These are phyloP conservation scores for Bombus huntii DNA, from an alignment of 1,140 invertebrate genomes.

Conservation along the genomic window DNA sequence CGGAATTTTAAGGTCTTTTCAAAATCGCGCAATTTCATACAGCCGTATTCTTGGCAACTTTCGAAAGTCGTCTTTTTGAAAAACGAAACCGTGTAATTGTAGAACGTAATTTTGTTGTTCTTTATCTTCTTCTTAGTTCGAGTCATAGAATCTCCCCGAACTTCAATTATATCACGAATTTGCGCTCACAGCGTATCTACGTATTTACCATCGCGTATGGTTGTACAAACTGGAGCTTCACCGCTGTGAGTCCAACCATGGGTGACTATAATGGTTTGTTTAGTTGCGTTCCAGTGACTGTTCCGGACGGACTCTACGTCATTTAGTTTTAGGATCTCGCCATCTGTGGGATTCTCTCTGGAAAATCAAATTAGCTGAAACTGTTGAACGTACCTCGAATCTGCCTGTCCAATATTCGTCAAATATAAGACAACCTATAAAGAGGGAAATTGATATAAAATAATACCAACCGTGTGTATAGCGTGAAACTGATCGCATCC, in stretches of 20 bases:
- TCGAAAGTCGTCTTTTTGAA: no score
- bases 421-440: not conserved
- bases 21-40: no score
- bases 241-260: conserved; percentile 65
- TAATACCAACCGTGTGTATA: conserved; percentile 50
- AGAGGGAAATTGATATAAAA: not conserved
- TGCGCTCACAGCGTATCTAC: accelerated
- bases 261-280: conserved; percentile 58
- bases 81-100: no score
- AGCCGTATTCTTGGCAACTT: no score
- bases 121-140: no score
- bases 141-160: no score
- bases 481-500: accelerated
- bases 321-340: not conserved
- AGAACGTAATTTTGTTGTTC: no score
- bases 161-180: not conserved
- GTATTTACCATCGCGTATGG: conserved; percentile 59
- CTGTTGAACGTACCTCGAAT: accelerated
- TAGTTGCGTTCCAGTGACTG: conserved; percentile 34
- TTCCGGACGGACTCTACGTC: not conserved
- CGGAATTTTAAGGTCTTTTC: no score
- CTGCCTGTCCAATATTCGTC: no score
- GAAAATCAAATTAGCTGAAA: accelerated
- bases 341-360: conserved; percentile 34
- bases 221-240: not conserved